Evolutionary conservation across 2,797 vertebrate genomes (phyloP).

Genomic region (Cygnus olor): DNA sequence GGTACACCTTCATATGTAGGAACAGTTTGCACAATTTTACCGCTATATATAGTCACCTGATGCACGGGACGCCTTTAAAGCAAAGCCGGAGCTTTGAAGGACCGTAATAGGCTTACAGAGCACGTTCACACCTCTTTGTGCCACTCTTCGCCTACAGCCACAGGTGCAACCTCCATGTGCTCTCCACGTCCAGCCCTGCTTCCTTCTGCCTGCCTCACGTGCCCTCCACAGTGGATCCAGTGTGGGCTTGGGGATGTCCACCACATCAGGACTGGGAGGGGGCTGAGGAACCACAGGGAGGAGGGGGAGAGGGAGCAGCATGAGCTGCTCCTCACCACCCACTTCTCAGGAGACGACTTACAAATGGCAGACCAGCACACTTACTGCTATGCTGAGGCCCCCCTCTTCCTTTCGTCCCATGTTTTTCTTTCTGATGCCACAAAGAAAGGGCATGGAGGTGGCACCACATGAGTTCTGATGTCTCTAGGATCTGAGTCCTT

Average conservation of each 20-base stretch:
- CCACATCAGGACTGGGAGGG: too few species aligned
- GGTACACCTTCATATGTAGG: fast-evolving
- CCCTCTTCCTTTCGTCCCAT: not conserved
- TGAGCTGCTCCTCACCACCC: fast-evolving
- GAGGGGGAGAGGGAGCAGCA: too few species aligned
- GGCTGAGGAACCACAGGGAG: not conserved
- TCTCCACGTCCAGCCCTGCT: not conserved
- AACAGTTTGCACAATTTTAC: not conserved
- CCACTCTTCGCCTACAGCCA: fast-evolving
- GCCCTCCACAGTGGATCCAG: not conserved
- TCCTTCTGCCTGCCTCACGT: not conserved
- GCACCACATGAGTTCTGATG: not conserved
- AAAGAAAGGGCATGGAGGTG: not conserved
- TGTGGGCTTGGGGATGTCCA: not conserved
- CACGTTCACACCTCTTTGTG: not conserved
- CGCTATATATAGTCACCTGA: not conserved
- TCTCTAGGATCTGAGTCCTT: not conserved
- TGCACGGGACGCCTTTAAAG: not conserved
- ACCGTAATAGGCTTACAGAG: not conserved
- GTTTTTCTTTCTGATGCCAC: not conserved
- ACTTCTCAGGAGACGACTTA: not conserved
- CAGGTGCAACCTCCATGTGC: not conserved
- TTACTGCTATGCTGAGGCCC: fast-evolving
- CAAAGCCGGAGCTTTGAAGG: not conserved
- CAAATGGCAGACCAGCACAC: not conserved